These are phyloP conservation scores for Delichon dasypus DNA, from an alignment of 2,797 vertebrate genomes.

Conservation along the genomic window DNA sequence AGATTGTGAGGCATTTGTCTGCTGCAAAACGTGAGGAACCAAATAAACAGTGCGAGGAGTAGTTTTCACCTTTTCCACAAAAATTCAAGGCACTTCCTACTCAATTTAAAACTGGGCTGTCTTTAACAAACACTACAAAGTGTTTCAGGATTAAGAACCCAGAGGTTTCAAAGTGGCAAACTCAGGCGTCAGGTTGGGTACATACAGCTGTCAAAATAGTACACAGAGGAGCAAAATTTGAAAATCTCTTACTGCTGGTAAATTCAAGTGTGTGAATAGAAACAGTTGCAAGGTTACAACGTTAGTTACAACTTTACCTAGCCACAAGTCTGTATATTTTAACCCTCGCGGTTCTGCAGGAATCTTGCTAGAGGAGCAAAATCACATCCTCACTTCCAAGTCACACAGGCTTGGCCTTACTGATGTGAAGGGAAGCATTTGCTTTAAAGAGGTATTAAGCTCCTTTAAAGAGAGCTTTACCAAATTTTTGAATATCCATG, in stretches of 20 bases:
- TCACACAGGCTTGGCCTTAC: not conserved
- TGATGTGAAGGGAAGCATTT: not conserved
- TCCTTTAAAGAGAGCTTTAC: not conserved
- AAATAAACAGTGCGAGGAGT: not conserved
- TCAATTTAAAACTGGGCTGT: not conserved
- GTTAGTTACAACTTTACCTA: not conserved
- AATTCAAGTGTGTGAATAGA: not conserved
- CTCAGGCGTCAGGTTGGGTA: not conserved
- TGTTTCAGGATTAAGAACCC: not conserved
- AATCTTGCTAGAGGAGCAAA: not conserved
- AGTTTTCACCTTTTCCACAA: not conserved
- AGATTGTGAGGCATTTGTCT: not conserved
- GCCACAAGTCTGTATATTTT: not conserved
- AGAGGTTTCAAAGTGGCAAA: not conserved
- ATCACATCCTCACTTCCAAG: not conserved
- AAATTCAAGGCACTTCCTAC: not conserved
- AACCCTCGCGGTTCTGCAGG: not conserved
- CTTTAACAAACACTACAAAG: not conserved
- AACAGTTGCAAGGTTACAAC: not conserved
- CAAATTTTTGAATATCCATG: not conserved
- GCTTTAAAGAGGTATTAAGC: not conserved
- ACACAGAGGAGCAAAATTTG: not conserved
- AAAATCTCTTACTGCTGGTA: not conserved
- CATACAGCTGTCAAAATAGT: not conserved
- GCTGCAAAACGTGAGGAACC: not conserved